phyloP scores from a whole-genome alignment of 2,113 vertebrate genomes.

The Sprattus sprattus region DNA sequence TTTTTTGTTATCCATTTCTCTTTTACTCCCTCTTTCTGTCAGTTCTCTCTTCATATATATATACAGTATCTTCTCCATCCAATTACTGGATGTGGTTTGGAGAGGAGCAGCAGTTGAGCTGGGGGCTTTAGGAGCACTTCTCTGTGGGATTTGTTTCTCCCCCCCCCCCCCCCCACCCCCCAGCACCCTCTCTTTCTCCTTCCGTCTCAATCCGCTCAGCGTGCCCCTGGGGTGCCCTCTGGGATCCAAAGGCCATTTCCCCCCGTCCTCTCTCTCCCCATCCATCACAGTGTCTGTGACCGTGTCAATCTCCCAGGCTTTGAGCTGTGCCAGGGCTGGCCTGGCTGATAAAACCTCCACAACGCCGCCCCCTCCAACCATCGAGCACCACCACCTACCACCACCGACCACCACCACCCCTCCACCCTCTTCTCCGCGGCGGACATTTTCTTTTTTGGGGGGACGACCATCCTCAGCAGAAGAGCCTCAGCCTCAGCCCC shows the following conservation, averaged over 20 bases:
- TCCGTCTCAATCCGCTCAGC: conserved; percentile 43
- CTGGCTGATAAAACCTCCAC: conserved; percentile 23
- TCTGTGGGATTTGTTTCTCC: conserved; percentile 35
- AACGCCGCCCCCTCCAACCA: not conserved
- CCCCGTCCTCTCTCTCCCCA: conserved; percentile 12
- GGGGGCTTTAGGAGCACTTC: conserved; percentile 36
- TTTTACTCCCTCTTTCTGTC: not conserved
- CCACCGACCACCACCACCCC: not conserved
- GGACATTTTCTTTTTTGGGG: not conserved
- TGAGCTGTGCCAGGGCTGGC: conserved; percentile 14
- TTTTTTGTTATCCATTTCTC: not conserved
- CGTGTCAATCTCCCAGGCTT: conserved; percentile 41
- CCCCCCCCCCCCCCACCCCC: not conserved
- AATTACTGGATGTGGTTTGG: conserved; percentile 38
- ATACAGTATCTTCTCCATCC: conserved; percentile 26
- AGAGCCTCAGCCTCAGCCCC: not conserved
- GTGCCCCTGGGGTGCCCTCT: conserved; percentile 44
- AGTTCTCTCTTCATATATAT: conserved; percentile 8
- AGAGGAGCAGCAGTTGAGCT: conserved; percentile 19
- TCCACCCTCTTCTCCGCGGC: not conserved
- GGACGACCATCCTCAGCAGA: not conserved
- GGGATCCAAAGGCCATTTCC: conserved; percentile 40
- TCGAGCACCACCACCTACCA: not conserved
- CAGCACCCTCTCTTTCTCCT: not conserved
- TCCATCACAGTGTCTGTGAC: conserved; percentile 44